Conservation (phyloP, 2,888 invertebrate species). For the Cyaniris semiargus region DNA sequence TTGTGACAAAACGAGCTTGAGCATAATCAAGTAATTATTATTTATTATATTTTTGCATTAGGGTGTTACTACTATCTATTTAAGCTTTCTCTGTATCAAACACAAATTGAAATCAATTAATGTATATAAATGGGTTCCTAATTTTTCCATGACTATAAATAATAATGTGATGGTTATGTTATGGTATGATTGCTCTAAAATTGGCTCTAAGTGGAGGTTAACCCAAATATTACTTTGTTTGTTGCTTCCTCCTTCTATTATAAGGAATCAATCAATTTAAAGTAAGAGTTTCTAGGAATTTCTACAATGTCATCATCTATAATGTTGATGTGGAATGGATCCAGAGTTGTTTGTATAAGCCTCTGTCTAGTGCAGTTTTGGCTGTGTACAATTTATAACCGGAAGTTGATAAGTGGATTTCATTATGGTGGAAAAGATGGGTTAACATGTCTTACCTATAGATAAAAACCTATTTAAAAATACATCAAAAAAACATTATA, state of each 20-base stretch:
- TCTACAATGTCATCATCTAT: background rate
- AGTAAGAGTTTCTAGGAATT: background rate
- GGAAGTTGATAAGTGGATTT: too few relatives aligned
- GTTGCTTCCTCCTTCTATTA: slow-evolving; percentile 5
- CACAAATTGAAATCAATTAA: background rate
- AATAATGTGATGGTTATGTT: background rate
- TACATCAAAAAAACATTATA: too few relatives aligned
- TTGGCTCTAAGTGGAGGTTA: slow-evolving; percentile 6
- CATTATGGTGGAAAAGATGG: too few relatives aligned
- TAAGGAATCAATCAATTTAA: background rate
- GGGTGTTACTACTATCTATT: background rate
- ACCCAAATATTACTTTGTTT: background rate
- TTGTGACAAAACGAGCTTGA: background rate
- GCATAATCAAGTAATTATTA: background rate
- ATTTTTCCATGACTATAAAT: background rate
- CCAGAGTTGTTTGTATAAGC: too few relatives aligned
- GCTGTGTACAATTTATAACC: too few relatives aligned
- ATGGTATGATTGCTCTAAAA: background rate
- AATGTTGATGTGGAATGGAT: background rate
- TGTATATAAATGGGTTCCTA: background rate
- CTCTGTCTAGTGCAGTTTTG: too few relatives aligned
- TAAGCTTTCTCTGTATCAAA: background rate
- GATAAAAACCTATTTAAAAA: too few relatives aligned
- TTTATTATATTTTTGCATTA: background rate
- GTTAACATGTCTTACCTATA: too few relatives aligned